Conservation (phyloP, 2,797 vertebrate species). For the Neosilurus mollespiculum region DNA sequence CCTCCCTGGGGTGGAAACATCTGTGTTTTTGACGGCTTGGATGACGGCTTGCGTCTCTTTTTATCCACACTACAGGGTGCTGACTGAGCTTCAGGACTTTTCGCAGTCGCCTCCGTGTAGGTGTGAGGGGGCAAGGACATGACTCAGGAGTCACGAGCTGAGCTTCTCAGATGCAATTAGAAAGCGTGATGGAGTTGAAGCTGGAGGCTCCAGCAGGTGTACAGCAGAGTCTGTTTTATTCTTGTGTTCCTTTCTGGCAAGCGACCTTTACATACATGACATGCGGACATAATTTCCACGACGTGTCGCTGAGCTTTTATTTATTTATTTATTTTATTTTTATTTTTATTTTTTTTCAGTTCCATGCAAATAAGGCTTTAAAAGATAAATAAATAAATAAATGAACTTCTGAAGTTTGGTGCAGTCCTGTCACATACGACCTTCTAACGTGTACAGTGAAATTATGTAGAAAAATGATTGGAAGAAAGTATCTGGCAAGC, state of each 20-base stretch:
- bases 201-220: background rate
- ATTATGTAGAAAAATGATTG: background rate
- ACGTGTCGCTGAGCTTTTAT: background rate
- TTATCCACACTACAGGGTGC: background rate
- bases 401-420: background rate
- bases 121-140: background rate
- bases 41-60: constrained; percentile 30
- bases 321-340: no score
- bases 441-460: background rate
- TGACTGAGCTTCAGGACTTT: background rate
- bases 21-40: constrained; percentile 44
- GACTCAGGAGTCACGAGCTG: background rate
- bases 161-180: constrained; percentile 30
- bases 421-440: background rate
- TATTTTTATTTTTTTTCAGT: background rate
- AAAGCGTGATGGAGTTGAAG: background rate
- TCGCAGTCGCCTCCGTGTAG: background rate
- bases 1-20: constrained; percentile 45
- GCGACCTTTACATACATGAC: background rate
- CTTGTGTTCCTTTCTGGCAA: background rate
- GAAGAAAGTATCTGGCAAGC: background rate
- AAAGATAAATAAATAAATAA: no score
- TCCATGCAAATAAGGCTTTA: background rate
- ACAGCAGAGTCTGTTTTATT: background rate
- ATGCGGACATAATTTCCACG: background rate